Conservation (phyloP, 1,140 invertebrate species). For the Eueides isabella region DNA sequence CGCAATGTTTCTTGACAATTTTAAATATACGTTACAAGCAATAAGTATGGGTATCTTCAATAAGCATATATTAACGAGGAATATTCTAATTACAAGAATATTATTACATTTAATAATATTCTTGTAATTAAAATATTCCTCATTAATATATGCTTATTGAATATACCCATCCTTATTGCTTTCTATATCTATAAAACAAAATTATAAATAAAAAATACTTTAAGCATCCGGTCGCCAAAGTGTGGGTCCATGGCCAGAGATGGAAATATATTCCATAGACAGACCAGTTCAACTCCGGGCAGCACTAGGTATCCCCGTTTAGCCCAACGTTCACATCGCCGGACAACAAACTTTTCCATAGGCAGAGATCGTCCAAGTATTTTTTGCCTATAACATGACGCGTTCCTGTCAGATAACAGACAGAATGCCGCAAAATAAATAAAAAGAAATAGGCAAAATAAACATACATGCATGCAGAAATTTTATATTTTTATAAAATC, state of each 20-base stretch:
- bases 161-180: too few species aligned
- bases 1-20: too few species aligned
- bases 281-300: conserved; percentile 94
- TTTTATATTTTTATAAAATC: not conserved
- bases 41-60: too few species aligned
- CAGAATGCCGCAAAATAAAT: conserved; percentile 35
- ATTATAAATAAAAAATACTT: conserved; percentile 61
- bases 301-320: conserved; percentile 90
- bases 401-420: conserved; percentile 82
- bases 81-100: too few species aligned
- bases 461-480: conserved; percentile 12
- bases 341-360: conserved; percentile 97
- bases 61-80: too few species aligned
- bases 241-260: conserved; percentile 89
- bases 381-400: conserved; percentile 91
- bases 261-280: conserved; percentile 96
- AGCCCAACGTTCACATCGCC: conserved; percentile 90
- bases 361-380: conserved; percentile 98
- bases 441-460: conserved; percentile 25
- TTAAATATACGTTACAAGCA: too few species aligned
- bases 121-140: too few species aligned
- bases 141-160: too few species aligned
- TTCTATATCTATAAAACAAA: too few species aligned
- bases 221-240: conserved; percentile 87
- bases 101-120: too few species aligned